Base-by-base conservation (phyloP, 2,797 vertebrate genomes). In the Sorex maritimensis region DNA sequence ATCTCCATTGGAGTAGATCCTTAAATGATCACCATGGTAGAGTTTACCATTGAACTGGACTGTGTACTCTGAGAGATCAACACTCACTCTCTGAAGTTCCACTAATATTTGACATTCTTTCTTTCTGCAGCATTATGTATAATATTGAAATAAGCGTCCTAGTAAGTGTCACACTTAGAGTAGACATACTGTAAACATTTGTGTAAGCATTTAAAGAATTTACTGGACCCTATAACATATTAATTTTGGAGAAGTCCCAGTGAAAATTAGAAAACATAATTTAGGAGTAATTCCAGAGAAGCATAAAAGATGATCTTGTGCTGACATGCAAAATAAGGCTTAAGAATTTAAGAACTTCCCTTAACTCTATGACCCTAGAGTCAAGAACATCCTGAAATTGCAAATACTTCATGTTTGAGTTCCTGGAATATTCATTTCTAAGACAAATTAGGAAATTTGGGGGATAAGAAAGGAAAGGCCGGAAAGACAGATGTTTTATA, bases 341-440 rank as follows among this genome's bases (percentile, higher is more conserved):
- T 86, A 85, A 88, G 6, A 44, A 58, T 83, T 77, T 81, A 85
- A 88, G 6, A 44, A 58, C 81, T 77, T 81, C 34, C 46, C 15
- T 94, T 77, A 90, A 81, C 55, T 92, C 52, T 68, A 38, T 95
- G 92, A 95, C 81, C 72, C 94, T 75, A 82, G 82, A 90, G 46
- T 84, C 58, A 26, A 1, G 81, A 93, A 65, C 5, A 65, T 87
- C 30, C 38, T 24, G 28, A 58, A 65, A 2, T 75, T 89, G 23
- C 71, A 88, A 95, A 86, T 58, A 80, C 4, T 86, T 92, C 74
- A 68, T 91, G 49, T 49, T 55, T 93, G 34, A 88, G 1, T 94
- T 93, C 44, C 72, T 73, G 77, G 81, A 95, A 87, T 73, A 85
- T 61, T 94, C 30, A 67, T 85, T 90, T 94, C 10, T 80, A 87